Conservation (phyloP, 2,888 invertebrate genomes). For the Stenurella melanura region DNA sequence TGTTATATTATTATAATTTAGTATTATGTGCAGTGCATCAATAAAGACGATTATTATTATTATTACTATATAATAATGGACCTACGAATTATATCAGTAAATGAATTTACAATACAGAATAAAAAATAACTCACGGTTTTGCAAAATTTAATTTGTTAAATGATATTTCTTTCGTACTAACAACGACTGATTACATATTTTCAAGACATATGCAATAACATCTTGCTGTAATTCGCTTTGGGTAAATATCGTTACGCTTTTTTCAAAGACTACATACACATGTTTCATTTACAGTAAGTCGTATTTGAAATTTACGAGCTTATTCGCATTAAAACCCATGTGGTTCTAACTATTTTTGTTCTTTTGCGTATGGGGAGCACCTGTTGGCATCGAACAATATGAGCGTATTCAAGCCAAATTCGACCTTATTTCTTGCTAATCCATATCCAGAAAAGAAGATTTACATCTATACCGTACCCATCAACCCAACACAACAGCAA, state of each 20-base stretch:
- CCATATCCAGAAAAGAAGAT: background rate
- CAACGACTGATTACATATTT: background rate
- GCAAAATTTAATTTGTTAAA: background rate
- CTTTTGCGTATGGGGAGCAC: conserved; percentile 42
- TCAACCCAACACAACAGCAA: conserved; percentile 19
- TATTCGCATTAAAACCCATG: conserved; percentile 41
- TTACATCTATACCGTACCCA: conserved; percentile 16
- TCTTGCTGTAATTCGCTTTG: background rate
- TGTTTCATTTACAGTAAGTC: conserved; percentile 30
- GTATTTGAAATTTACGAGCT: conserved; percentile 30
- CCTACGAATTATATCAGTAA: background rate
- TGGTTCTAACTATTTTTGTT: conserved; percentile 36
- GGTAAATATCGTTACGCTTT: conserved; percentile 4
- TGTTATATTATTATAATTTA: no score
- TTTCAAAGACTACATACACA: conserved; percentile 30
- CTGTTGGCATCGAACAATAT: conserved; percentile 44
- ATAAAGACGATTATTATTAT: no score
- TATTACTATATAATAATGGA: no score
- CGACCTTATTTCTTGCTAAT: conserved; percentile 25
- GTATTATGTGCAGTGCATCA: no score
- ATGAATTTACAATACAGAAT: background rate
- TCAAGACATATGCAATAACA: background rate
- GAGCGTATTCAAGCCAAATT: conserved; percentile 14
- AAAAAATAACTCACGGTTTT: background rate
- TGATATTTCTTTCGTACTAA: background rate